Percentiles rank a stretch among this genome's conserved stretches.
Evolutionary conservation across 2,888 invertebrate species (phyloP).

Genomic region (Catocala nupta): DNA sequence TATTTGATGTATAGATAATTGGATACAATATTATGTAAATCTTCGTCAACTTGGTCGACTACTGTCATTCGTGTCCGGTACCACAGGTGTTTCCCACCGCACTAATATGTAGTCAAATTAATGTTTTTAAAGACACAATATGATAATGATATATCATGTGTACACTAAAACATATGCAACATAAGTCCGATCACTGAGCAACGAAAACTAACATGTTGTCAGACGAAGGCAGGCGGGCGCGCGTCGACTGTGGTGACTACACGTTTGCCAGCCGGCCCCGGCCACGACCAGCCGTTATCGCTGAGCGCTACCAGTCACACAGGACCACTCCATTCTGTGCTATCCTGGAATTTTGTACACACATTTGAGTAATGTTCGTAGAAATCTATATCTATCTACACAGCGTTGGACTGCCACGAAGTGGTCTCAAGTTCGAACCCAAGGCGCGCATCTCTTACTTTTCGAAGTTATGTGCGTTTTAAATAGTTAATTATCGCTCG

Average conservation of each 20-base stretch:
- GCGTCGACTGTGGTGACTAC: slow-evolving; percentile 66
- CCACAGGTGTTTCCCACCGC: too few species aligned
- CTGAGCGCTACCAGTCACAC: slow-evolving; percentile 86
- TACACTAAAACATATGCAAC: slow-evolving; percentile 33
- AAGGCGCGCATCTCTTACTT: too few species aligned
- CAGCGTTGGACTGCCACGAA: too few species aligned
- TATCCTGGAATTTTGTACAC: slow-evolving; percentile 62
- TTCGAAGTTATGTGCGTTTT: too few species aligned
- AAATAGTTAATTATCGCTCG: too few species aligned
- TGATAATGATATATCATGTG: neutral
- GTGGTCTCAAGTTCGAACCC: too few species aligned
- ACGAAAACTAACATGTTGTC: slow-evolving; percentile 39
- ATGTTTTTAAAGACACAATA: neutral
- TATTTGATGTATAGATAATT: too few species aligned
- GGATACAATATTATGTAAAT: too few species aligned
- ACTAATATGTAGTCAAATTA: slow-evolving; percentile 2
- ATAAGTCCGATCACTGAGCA: slow-evolving; percentile 43
- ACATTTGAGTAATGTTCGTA: neutral
- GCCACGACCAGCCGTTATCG: slow-evolving; percentile 81
- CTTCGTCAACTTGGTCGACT: too few species aligned
- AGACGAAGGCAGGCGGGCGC: slow-evolving; percentile 77
- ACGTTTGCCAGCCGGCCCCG: slow-evolving; percentile 68
- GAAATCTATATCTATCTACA: too few species aligned
- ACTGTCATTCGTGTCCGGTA: too few species aligned
- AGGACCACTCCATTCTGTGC: slow-evolving; percentile 79